Evolutionary conservation across 2,888 invertebrate species (phyloP).

Genomic region (Acleris laterana): DNA sequence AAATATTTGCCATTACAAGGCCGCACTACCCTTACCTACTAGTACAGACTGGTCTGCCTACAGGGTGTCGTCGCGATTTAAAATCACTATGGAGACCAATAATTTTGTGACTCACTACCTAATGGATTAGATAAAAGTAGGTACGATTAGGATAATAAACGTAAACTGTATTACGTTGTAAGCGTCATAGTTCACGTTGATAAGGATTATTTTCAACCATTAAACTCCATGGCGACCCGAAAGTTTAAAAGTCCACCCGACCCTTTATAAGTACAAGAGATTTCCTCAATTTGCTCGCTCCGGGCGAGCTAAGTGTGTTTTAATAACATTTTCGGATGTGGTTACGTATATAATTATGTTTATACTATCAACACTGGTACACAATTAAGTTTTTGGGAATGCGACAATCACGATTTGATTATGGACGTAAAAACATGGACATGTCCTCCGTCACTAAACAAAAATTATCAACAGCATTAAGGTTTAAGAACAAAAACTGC

Average conservation of each 20-base stretch:
- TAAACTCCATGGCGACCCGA: conserved; percentile 3
- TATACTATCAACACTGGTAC: conserved; percentile 79
- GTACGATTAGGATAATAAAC: no score
- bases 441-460: conserved; percentile 27
- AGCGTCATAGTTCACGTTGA: background rate
- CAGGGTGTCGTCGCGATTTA: no score
- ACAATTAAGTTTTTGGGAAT: conserved; percentile 78
- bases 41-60: no score
- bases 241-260: conserved; percentile 17
- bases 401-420: conserved; percentile 82
- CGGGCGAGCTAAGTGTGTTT: conserved; percentile 73
- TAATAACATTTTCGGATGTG: conserved; percentile 78
- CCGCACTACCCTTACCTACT: no score
- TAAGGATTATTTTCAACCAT: background rate
- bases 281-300: conserved; percentile 41
- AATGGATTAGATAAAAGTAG: no score
- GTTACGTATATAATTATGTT: conserved; percentile 75
- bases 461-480: conserved; percentile 18
- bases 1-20: no score
- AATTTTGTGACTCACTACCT: no score
- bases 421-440: conserved; percentile 67
- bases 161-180: no score
- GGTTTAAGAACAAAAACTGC: conserved; percentile 9
- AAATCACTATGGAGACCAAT: no score
- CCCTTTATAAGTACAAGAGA: conserved; percentile 32